phyloP scores from a whole-genome alignment of 1,140 invertebrate species.

The Aradophagus sp. region DNA sequence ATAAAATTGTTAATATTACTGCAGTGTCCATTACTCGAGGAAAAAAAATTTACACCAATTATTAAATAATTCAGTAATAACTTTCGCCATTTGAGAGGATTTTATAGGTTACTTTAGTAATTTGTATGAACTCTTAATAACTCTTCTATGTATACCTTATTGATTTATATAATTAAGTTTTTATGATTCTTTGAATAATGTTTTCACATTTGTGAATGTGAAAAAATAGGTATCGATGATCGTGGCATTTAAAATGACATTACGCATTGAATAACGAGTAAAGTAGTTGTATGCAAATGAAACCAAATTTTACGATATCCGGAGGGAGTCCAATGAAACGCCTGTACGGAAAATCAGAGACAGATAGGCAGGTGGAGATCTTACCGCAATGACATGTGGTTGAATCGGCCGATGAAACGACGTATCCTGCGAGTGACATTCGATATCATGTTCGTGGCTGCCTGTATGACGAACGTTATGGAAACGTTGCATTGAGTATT shows the following conservation, averaged over 20 bases:
- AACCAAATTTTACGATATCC: conserved; percentile 54
- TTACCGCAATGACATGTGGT: conserved; percentile 75
- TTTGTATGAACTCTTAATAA: no score
- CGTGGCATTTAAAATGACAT: conserved; percentile 39
- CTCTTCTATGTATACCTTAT: no score
- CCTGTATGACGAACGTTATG: conserved; percentile 61
- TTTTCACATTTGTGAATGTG: no score
- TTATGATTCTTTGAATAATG: no score
- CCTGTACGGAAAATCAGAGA: conserved; percentile 71
- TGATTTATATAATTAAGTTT: no score
- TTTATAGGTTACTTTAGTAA: no score
- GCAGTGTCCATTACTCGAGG: no score
- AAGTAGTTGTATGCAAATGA: conserved; percentile 47
- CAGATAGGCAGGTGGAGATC: conserved; percentile 68
- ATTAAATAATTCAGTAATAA: no score
- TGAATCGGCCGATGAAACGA: conserved; percentile 74
- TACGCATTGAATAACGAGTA: conserved; percentile 22
- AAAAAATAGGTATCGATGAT: conserved; percentile 38
- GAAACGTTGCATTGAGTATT: conserved; percentile 52
- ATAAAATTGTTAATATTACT: no score
- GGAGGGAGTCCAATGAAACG: conserved; percentile 63
- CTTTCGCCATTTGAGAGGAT: no score
- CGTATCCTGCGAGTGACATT: conserved; percentile 75
- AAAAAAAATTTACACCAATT: no score
- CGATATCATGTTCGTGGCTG: conserved; percentile 72